Evolutionary conservation across 2,888 invertebrate species (phyloP), one percentile per base, ranked within the genome.

Genomic region (Amphiduros pacificus): DNA sequence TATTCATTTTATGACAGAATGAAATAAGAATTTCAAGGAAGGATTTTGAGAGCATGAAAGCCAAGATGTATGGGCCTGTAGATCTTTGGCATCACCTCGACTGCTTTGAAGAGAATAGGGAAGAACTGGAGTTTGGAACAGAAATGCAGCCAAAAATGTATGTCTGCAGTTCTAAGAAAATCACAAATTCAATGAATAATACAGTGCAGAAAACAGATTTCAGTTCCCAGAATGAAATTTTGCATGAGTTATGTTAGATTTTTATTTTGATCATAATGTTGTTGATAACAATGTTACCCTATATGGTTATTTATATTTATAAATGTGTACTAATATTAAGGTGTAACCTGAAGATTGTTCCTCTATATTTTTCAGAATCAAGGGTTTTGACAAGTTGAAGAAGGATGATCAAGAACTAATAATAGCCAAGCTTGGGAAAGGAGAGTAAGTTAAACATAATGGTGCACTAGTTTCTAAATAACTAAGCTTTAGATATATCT

Each of bases 21-120:
- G 88, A 87, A 73, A 84, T 94, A 2, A 86, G 94, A 52, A 85
- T 95, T 53, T 89, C 91, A 1, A 94, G 93, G 82, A 91, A 91
- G 68, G 92, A 93, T 71, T 94, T 85, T 82, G 91, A 93, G 63
- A 89, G 89, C 53, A 91, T 92, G 73, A 85, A 90, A 24, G 93
- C 91, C 0, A 88, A 87, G 74, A 89, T 89, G 79, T 93, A 88
- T 81, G 94, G 94, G 0, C 94, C 93, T 0, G 67, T 67, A 41
- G 89, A 92, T 61, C 84, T 89, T 56, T 97, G 96, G 96, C 90
- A 96, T 81, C 97, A 97, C 83, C 82, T 94, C 2, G 90, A 91
- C 63, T 97, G 97, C 79, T 97, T 97, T 84, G 89, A 88, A 0
- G 89, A 91, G 75, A 76, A 88, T 0, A 86, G 94, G 41, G 85